Conservation (phyloP, 2,888 invertebrate species). For the Mythimna ferrago region DNA sequence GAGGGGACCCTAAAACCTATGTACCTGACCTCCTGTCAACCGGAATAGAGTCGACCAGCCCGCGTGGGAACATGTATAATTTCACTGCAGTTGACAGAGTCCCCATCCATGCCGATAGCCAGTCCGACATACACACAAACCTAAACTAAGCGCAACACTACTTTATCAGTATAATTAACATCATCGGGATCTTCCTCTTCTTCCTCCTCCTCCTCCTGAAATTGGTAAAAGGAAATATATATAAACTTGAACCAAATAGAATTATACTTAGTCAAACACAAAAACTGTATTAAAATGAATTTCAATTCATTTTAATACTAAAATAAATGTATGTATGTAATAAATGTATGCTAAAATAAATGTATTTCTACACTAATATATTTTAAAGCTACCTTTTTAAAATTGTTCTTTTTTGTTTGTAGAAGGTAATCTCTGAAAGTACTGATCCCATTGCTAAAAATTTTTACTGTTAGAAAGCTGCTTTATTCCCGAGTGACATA, state of each 20-base stretch:
- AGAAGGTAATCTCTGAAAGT: too few species aligned
- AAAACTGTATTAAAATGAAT: neutral
- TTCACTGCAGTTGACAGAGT: neutral
- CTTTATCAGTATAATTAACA: slow-evolving; percentile 68
- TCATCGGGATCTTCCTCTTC: slow-evolving; percentile 69
- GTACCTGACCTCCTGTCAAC: slow-evolving; percentile 20
- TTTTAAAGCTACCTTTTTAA: too few species aligned
- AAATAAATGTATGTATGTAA: too few species aligned
- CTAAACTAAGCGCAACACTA: slow-evolving; percentile 73
- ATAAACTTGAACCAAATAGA: neutral
- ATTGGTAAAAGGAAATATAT: slow-evolving; percentile 26
- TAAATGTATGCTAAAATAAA: too few species aligned
- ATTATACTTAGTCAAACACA: neutral
- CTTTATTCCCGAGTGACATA: too few species aligned
- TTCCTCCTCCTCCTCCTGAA: slow-evolving; percentile 68
- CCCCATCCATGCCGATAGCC: slow-evolving; percentile 44
- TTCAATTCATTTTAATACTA: too few species aligned
- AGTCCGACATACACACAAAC: slow-evolving; percentile 6
- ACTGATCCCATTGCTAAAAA: too few species aligned
- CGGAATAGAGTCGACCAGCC: neutral
- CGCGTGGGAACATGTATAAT: slow-evolving; percentile 7
- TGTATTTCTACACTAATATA: too few species aligned
- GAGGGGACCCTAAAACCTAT: slow-evolving; percentile 14
- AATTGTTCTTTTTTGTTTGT: too few species aligned
- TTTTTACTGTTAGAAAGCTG: too few species aligned